Evolutionary conservation across 2,797 vertebrate genomes (phyloP).

Genomic region (Oreochromis mossambicus): DNA sequence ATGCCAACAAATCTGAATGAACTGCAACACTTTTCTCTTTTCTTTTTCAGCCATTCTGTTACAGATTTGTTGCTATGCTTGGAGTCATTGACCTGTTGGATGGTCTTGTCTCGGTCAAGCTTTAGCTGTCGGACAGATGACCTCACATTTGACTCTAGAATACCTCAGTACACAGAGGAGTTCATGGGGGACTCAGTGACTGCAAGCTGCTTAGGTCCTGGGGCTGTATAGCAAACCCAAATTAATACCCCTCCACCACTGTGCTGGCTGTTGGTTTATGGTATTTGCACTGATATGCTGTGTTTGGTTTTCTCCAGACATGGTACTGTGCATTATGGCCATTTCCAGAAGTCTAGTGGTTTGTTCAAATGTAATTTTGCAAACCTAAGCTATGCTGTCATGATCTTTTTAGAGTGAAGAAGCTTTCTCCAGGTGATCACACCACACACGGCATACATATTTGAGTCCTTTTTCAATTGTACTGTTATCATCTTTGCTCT

Average conservation of each 20-base stretch:
- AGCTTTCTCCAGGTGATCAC: background rate
- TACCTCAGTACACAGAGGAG: background rate
- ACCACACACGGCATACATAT: background rate
- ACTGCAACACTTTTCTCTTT: background rate
- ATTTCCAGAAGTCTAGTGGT: background rate
- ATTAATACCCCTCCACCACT: background rate
- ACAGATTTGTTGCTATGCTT: background rate
- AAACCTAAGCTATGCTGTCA: background rate
- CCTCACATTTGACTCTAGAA: background rate
- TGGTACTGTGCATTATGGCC: background rate
- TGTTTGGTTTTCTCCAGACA: background rate
- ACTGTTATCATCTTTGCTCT: background rate
- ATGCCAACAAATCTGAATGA: no score
- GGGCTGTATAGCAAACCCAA: background rate
- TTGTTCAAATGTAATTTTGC: background rate
- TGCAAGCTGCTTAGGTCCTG: rapidly evolving
- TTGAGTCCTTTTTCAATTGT: rapidly evolving
- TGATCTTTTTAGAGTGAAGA: background rate
- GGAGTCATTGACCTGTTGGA: background rate
- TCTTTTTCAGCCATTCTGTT: background rate
- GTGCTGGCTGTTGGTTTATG: background rate
- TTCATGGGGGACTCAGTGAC: background rate
- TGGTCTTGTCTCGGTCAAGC: rapidly evolving
- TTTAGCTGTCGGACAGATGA: background rate
- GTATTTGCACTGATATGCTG: background rate